Evolutionary conservation across 2,113 vertebrate species (phyloP).

Genomic region (Vombatus ursinus): DNA sequence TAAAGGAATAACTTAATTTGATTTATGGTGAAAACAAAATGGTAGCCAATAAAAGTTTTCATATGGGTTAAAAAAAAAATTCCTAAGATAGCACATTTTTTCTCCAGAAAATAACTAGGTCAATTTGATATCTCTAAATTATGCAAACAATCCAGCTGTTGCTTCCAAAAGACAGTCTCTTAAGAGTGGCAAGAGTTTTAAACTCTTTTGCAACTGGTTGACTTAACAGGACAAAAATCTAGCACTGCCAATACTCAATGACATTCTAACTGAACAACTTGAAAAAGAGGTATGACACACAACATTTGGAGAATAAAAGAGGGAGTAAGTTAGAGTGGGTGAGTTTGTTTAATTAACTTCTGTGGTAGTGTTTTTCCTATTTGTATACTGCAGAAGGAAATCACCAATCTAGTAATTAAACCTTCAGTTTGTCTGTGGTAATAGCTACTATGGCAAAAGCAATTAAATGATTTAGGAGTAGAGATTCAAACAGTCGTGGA

Average conservation of each 20-base stretch:
- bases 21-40: background rate
- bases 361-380: slow-evolving; percentile 68
- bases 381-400: slow-evolving; percentile 58
- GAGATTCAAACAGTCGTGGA: slow-evolving; percentile 15
- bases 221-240: slow-evolving; percentile 19
- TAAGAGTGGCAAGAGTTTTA: slow-evolving; percentile 11
- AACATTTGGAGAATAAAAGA: slow-evolving; percentile 17
- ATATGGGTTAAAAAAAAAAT: slow-evolving; percentile 1
- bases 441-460: slow-evolving; percentile 65
- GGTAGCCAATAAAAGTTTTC: background rate
- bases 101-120: slow-evolving; percentile 7
- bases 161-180: slow-evolving; percentile 38
- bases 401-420: slow-evolving; percentile 71
- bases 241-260: background rate
- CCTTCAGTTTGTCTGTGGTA: slow-evolving; percentile 65
- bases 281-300: background rate
- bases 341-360: slow-evolving; percentile 11
- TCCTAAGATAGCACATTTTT: background rate
- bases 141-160: slow-evolving; percentile 43
- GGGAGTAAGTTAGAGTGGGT: slow-evolving; percentile 17
- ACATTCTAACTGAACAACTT: slow-evolving; percentile 16
- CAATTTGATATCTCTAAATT: background rate
- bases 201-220: background rate
- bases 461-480: slow-evolving; percentile 62
- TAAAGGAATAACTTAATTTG: background rate